Evolutionary conservation across 2,888 invertebrate genomes (phyloP), one percentile per base, ranked within the genome.

Genomic region (Pardosa pseudoannulata): DNA sequence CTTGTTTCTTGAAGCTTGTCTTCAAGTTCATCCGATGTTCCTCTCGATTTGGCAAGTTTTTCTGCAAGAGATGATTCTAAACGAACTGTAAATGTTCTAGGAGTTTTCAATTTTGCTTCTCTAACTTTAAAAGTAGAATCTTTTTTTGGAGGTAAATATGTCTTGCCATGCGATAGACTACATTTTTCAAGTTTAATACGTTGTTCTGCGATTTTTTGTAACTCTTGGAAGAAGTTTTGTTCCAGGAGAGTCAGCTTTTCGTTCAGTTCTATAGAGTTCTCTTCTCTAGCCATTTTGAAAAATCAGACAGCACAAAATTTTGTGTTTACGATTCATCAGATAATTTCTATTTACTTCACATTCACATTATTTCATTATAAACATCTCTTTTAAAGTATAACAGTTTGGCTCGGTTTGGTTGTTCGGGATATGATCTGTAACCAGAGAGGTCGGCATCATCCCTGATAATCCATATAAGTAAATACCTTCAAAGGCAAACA

Each of bases 1-100:
- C 72, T 9, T 1, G 71, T 36, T 19, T 11, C 28, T 32, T 76
- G 76, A 32, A 72, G 76, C n/a, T 72, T 65, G 2, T 83, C 82
- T 39, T 83, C 82, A 3, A 83, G 39, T 29, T 83, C 72, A 31
- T 83, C 76, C 6, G 82, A 71, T 0, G 36, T 31, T 0, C 41
- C 65, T 27, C 65, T 39, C 19, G 70, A 65, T 50, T 36, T 76
- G 2, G 36, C 76, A 5, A 83, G 50, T 16, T 72, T 83, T 65
- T 76, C 72, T 9, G 3, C n/a, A 16, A 76, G 72, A 9, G 82
- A 76, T 13, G 71, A 36, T 16, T 83, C 76, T 13, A 83, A 36
- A 31, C n/a, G 36, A 9, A 83, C 64, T 11, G 70, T 6, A 41
- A 70, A 41, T n/a, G 27, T 41, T 41, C 23, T 41, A 7, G 67